Evolutionary conservation across 2,113 vertebrate genomes (phyloP).

Genomic region (Blennius ocellaris): DNA sequence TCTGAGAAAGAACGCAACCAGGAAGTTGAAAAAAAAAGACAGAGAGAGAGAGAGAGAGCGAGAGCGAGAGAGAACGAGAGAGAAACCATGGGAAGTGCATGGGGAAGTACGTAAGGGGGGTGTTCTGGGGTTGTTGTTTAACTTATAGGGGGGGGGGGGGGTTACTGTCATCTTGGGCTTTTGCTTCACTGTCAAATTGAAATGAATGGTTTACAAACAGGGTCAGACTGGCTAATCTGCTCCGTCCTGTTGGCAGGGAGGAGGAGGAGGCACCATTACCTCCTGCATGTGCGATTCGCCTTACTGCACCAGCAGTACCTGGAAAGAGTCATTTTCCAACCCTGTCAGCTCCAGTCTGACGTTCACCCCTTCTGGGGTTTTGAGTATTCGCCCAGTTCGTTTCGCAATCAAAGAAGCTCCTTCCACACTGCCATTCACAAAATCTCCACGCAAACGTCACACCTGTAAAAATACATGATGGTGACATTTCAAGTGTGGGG

Average conservation of each 20-base stretch:
- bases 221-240: conserved; percentile 55
- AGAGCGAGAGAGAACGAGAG: too few relatives aligned
- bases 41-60: conserved; percentile 27
- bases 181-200: background rate
- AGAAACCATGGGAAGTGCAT: conserved; percentile 51
- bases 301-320: background rate
- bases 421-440: conserved; percentile 35
- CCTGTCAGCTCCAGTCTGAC: background rate
- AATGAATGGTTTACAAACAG: conserved; percentile 38
- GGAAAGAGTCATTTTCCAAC: background rate
- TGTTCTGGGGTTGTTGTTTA: conserved; percentile 40
- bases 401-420: background rate
- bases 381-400: background rate
- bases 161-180: background rate
- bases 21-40: conserved; percentile 63
- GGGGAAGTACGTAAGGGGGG: conserved; percentile 50
- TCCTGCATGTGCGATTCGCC: conserved; percentile 7
- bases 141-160: background rate
- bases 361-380: background rate
- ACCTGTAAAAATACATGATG: background rate
- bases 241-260: conserved; percentile 29
- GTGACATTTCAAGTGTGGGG: conserved; percentile 14
- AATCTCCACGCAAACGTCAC: background rate
- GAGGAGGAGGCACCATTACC: conserved; percentile 38
- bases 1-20: conserved; percentile 51